Evolutionary conservation across 92 coral and sea anemone species (phyloP).

Genomic region (Porites divaricata): DNA sequence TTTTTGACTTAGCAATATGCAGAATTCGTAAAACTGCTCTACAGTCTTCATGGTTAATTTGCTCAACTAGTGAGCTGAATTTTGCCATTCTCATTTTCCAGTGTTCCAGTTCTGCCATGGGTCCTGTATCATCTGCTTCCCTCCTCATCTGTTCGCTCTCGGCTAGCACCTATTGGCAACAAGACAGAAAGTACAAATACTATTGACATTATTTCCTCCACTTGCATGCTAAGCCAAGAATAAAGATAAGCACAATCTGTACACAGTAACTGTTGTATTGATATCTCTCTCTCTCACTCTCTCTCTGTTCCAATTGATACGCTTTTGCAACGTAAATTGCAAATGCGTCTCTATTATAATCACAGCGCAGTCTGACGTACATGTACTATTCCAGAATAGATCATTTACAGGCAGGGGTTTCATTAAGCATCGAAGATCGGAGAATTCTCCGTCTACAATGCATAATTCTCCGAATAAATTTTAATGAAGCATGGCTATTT

Average conservation of each 20-base stretch:
- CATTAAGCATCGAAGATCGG: no score
- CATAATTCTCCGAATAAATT: no score
- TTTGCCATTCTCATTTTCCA: constrained; percentile 95
- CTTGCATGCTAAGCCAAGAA: neutral
- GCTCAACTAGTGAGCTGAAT: constrained; percentile 86
- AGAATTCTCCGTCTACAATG: no score
- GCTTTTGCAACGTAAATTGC: no score
- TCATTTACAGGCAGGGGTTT: no score
- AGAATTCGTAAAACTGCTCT: constrained; percentile 74
- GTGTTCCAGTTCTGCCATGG: constrained; percentile 91
- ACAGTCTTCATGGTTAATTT: constrained; percentile 73
- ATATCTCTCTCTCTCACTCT: no score
- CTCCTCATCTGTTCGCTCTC: constrained; percentile 95
- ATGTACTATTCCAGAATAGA: no score
- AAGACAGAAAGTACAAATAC: neutral
- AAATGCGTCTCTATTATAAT: no score
- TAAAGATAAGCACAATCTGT: neutral
- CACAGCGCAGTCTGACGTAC: no score
- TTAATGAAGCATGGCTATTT: no score
- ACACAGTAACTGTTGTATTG: no score
- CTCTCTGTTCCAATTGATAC: no score
- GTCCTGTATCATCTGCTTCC: constrained; percentile 95
- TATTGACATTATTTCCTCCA: neutral
- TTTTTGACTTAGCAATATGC: constrained; percentile 79
- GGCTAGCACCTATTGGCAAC: constrained; percentile 71